Conservation (phyloP, 2,113 vertebrate genomes). For the Thunnus maccoyii region DNA sequence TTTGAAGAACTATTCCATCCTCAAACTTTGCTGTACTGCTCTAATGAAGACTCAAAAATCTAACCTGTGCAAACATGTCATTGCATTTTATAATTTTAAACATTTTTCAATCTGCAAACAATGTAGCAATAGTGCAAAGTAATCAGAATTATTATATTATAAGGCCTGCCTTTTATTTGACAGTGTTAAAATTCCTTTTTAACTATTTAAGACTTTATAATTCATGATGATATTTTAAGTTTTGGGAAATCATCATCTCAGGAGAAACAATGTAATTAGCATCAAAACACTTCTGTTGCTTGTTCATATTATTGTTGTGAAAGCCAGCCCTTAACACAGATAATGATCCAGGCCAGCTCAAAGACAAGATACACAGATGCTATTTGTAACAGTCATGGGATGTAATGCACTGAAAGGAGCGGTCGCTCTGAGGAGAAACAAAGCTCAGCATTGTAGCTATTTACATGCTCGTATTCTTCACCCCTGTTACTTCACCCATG, state of each 20-base stretch:
- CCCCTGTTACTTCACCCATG: constrained; percentile 24
- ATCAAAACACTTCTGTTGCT: not conserved
- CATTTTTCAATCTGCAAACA: not conserved
- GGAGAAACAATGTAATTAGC: constrained; percentile 1
- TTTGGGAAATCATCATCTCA: not conserved
- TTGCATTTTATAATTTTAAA: not conserved
- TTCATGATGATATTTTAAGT: not conserved
- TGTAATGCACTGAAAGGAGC: constrained; percentile 23
- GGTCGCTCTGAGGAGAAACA: constrained; percentile 32
- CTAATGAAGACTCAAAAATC: not conserved
- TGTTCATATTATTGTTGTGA: not conserved
- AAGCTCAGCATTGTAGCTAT: constrained; percentile 53
- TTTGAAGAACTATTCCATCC: no score
- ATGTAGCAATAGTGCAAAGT: not conserved
- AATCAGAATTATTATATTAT: not conserved
- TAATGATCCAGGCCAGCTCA: not conserved
- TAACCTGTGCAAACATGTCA: not conserved
- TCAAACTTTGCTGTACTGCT: no score
- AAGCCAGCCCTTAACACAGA: not conserved
- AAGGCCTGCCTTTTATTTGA: not conserved
- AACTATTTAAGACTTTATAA: not conserved
- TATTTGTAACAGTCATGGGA: constrained; percentile 29
- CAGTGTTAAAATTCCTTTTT: not conserved
- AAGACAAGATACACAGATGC: constrained; percentile 20
- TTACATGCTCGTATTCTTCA: constrained; percentile 57